Evolutionary conservation across 2,797 vertebrate genomes (phyloP).

Genomic region (Gobionotothen gibberifrons): DNA sequence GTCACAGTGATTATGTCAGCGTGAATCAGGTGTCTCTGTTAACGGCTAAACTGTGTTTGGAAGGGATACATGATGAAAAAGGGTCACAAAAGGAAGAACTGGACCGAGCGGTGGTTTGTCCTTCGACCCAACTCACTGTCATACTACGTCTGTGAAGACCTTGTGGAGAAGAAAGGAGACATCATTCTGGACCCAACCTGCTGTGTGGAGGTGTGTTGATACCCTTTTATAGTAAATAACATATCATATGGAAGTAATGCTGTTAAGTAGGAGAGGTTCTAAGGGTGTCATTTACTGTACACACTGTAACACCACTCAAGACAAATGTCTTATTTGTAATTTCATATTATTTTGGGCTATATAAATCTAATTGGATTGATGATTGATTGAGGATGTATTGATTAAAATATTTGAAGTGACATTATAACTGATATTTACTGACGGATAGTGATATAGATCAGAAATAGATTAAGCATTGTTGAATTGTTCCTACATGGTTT

Average conservation of each 20-base stretch:
- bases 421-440: not conserved
- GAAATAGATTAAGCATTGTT: not conserved
- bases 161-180: constrained; percentile 92
- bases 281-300: no score
- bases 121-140: constrained; percentile 89
- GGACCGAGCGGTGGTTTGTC: constrained; percentile 97
- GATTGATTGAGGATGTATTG: not conserved
- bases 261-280: not conserved
- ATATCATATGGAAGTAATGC: not conserved
- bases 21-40: not conserved
- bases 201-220: constrained; percentile 88
- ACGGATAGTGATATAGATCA: not conserved
- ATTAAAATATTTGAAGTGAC: not conserved
- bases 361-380: no score
- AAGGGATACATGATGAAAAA: constrained; percentile 98
- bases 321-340: no score
- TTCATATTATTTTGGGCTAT: no score
- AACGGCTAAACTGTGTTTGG: constrained; percentile 4
- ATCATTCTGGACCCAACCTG: constrained; percentile 90
- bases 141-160: constrained; percentile 92
- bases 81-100: constrained; percentile 95
- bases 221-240: not conserved
- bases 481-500: not conserved
- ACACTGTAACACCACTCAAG: no score
- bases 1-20: not conserved